phyloP scores from a whole-genome alignment of 2,888 invertebrate species.

The Athetis lepigone region DNA sequence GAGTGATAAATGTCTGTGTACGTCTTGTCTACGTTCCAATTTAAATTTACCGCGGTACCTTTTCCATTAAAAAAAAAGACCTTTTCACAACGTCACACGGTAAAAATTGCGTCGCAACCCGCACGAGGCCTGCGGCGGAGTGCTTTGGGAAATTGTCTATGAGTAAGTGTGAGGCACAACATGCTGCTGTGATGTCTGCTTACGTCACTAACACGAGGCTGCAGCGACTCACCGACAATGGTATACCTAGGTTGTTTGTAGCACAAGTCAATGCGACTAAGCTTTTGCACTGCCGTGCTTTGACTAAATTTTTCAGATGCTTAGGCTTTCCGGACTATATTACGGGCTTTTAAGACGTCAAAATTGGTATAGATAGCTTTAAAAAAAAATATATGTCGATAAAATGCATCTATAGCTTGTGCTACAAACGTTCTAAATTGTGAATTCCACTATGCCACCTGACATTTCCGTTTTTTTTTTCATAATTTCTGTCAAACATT shows the following conservation, averaged over 20 bases:
- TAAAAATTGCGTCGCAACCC: conserved; percentile 67
- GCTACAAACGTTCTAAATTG: conserved; percentile 40
- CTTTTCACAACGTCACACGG: conserved; percentile 15
- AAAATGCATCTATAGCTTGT: conserved; percentile 26
- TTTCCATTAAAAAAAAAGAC: conserved; percentile 26
- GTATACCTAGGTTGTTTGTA: conserved; percentile 49
- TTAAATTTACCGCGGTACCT: no score
- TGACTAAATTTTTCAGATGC: conserved; percentile 5
- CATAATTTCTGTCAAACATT: no score
- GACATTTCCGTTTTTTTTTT: not conserved
- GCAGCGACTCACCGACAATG: conserved; percentile 36
- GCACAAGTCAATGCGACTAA: conserved; percentile 51
- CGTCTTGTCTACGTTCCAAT: no score
- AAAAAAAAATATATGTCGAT: not conserved
- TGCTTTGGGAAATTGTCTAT: conserved; percentile 85
- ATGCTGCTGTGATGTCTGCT: conserved; percentile 82
- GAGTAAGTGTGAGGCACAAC: conserved; percentile 81
- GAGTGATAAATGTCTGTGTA: conserved; percentile 8
- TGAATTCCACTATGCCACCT: conserved; percentile 21
- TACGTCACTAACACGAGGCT: conserved; percentile 72
- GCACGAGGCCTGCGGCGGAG: conserved; percentile 62
- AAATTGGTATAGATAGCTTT: conserved; percentile 3
- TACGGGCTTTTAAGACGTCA: not conserved
- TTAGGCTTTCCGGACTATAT: not conserved
- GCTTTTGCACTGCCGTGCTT: conserved; percentile 41